These are phyloP conservation scores for Eciton burchellii DNA, from an alignment of 1,140 invertebrate genomes.

Conservation along the genomic window DNA sequence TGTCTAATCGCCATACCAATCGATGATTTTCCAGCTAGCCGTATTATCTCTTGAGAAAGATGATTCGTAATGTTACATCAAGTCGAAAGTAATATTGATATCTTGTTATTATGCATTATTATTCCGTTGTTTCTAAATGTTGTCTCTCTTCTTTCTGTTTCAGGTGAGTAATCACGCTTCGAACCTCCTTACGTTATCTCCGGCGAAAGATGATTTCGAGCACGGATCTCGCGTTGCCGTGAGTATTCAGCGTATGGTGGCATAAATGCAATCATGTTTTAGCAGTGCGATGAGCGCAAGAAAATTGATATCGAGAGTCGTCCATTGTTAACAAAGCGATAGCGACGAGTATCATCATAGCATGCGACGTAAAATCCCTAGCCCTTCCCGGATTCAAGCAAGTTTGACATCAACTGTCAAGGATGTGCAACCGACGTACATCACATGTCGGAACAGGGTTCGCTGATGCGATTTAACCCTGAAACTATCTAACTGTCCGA, in stretches of 20 bases:
- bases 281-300: too few relatives aligned
- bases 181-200: neutral
- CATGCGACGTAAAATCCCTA: conserved; percentile 13
- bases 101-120: neutral
- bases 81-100: neutral
- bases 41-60: too few relatives aligned
- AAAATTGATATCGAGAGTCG: too few relatives aligned
- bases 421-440: conserved; percentile 5
- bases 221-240: neutral
- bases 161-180: conserved; percentile 11
- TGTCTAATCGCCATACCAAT: too few relatives aligned
- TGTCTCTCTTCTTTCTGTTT: conserved; percentile 22
- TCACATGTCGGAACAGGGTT: conserved; percentile 3
- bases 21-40: too few relatives aligned
- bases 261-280: too few relatives aligned
- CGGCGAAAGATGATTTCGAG: neutral
- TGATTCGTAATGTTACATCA: neutral
- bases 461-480: conserved; percentile 7
- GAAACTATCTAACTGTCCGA: conserved; percentile 15
- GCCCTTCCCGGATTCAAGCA: neutral
- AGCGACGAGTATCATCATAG: neutral
- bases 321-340: conserved; percentile 5
- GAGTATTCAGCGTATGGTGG: neutral
- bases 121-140: neutral
- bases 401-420: conserved; percentile 34